Evolutionary conservation across 2,797 vertebrate genomes (phyloP), one percentile per base, ranked within the genome.

Genomic region (Cossypha heuglini): DNA sequence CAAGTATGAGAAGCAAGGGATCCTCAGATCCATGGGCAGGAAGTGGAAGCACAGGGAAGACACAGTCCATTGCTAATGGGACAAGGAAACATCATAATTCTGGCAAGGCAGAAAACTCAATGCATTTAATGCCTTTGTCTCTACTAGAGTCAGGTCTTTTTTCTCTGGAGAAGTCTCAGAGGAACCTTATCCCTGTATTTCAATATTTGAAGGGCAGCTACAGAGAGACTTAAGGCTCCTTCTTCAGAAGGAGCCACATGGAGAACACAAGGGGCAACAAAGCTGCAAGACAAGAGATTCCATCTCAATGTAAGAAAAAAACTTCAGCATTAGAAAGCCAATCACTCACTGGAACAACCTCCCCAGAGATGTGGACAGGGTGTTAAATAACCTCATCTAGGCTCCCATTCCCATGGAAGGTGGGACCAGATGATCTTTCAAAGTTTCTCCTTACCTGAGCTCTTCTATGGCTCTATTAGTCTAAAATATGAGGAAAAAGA

Each of bases 121-220:
- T 21, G 24, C 3, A 7, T 48, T 43, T 35, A 20, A 64, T 73
- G 22, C 10, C 28, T 63, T 29, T 76, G 19, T 22, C 22, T 83
- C 45, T 7, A 20, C 10, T 38, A 29, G 24, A 66, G 12, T 58
- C 15, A 33, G 14, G 12, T 13, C 3, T 45, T 46, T 66, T 33
- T n/a, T 5, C 24, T 46, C 45, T 66, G 68, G 14, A 66, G 20
- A 46, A 16, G 33, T 13, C 29, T 33, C 68, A 66, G 52, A 14
- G 14, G 17, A 80, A 0, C 20, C 5, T 16, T 4, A 1, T 21
- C 6, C 19, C 16, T 17, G 19, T 15, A 29, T 33, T 58, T 52
- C 24, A 59, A 22, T 33, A 12, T 24, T 33, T 33, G 52, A 25
- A 52, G 16, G 5, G 11, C 22, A 73, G 13, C 24, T 51, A 13